phyloP scores from a whole-genome alignment of 2,888 invertebrate genomes.

The Melanargia galathea region DNA sequence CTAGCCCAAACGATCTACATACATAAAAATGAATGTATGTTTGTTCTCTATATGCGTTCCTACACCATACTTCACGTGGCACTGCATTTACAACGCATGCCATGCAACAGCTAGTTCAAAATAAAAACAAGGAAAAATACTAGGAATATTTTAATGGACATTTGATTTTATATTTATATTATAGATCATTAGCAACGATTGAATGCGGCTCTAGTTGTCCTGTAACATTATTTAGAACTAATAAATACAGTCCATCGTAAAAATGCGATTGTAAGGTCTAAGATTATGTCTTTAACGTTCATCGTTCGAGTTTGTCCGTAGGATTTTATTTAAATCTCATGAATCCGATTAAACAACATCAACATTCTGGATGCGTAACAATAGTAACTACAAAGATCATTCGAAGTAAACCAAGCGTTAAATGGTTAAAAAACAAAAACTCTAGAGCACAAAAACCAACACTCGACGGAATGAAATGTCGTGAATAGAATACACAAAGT shows the following conservation, averaged over 20 bases:
- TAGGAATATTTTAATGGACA: not conserved
- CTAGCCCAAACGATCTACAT: no score
- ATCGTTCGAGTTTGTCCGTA: not conserved
- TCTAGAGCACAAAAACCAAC: not conserved
- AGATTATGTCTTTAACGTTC: not conserved
- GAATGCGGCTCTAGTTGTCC: not conserved
- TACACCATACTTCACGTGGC: no score
- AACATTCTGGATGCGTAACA: slow-evolving; percentile 3
- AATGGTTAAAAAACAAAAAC: not conserved
- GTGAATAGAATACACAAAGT: not conserved
- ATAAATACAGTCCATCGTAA: not conserved
- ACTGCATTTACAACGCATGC: no score
- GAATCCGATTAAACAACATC: not conserved
- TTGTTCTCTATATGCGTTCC: no score
- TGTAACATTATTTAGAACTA: not conserved
- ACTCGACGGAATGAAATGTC: not conserved
- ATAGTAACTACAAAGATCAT: not conserved
- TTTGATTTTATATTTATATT: not conserved
- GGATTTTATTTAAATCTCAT: not conserved
- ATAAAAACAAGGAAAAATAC: not conserved
- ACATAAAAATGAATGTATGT: no score
- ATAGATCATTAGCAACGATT: not conserved
- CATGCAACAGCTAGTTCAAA: no score
- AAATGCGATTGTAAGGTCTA: not conserved
- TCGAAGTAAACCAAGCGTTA: not conserved